phyloP scores from a whole-genome alignment of 1,140 invertebrate genomes.

The Drosophila mauritiana region DNA sequence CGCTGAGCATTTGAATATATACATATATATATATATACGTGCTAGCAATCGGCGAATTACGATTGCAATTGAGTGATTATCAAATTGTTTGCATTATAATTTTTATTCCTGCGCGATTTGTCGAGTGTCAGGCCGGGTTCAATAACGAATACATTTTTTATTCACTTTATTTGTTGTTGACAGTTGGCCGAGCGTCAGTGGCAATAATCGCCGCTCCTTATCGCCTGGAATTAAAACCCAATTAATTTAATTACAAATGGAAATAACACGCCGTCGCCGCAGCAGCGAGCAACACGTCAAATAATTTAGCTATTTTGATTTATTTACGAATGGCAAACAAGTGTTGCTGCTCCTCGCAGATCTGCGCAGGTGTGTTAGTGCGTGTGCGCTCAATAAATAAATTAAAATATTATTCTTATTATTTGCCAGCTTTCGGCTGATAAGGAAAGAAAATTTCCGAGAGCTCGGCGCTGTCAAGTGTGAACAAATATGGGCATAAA shows the following conservation, averaged over 20 bases:
- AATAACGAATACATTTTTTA: slow-evolving; percentile 58
- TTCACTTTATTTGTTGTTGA: slow-evolving; percentile 65
- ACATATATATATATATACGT: background rate
- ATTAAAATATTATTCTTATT: slow-evolving; percentile 57
- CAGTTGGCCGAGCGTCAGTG: slow-evolving; percentile 56
- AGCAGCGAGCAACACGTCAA: slow-evolving; percentile 52
- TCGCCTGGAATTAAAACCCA: slow-evolving; percentile 83
- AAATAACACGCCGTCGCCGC: slow-evolving; percentile 68
- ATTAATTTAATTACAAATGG: slow-evolving; percentile 85
- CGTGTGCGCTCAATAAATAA: slow-evolving; percentile 71
- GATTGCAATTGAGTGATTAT: slow-evolving; percentile 69
- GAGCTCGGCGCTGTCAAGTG: background rate
- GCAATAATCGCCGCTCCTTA: slow-evolving; percentile 32
- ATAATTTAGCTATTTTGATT: slow-evolving; percentile 70
- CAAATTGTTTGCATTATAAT: slow-evolving; percentile 71
- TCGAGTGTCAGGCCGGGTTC: slow-evolving; percentile 75
- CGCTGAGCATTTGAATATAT: background rate
- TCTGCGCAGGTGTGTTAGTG: slow-evolving; percentile 12
- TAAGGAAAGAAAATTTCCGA: slow-evolving; percentile 43
- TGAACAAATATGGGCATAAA: slow-evolving; percentile 15
- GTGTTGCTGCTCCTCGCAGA: background rate
- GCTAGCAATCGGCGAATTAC: slow-evolving; percentile 21
- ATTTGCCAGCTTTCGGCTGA: slow-evolving; percentile 68
- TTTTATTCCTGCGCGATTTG: slow-evolving; percentile 77
- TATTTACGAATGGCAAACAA: slow-evolving; percentile 54